Evolutionary conservation across 2,888 invertebrate species (phyloP), one percentile per base, ranked within the genome.

Genomic region (Galeopsomyia nigrocyanea): DNA sequence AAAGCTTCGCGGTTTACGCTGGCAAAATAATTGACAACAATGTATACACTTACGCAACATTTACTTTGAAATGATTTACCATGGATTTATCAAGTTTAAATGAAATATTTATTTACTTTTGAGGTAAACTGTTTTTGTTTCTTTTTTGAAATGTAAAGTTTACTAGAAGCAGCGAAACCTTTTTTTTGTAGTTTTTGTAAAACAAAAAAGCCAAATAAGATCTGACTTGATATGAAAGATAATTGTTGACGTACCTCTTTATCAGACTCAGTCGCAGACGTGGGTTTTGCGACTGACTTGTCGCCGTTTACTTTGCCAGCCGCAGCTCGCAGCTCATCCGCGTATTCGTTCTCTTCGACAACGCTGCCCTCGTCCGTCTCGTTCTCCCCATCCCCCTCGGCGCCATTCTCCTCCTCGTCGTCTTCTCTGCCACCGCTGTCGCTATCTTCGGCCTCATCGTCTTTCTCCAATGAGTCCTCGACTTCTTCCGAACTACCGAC

Each of bases 311-410:
- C 21, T 39, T 31, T 31, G 53, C 17, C 47, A 16, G 68, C 71
- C 19, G 57, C 68, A n/a, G 73, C 71, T 26, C 62, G 51, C 47
- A 75, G 73, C 53, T 75, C 70, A 21, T 70, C 70, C 58, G 70
- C 73, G 65, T 71, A 73, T 46, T 75, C 73, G 50, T 75, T 69
- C 31, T 56, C 57, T 22, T 50, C 63, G 22, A 57, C 77, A 19
- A 81, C 80, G 70, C 81, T 80, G n/a, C 82, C 81, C 71, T 81
- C 81, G 66, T 81, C 82, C 14, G 82, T 81, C 71, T 81, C 81
- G 66, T 81, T 81, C 14, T 79, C 75, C 46, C 77, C 81, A 49
- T 80, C 80, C 60, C 81, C 71, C 67, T 82, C 83, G 56, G 81
- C 83, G 74, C 80, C 81, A 71, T 82, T 81, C 57, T 81, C 82